These are phyloP conservation scores for Germaria angustata DNA, from an alignment of 2,888 invertebrate genomes.

Conservation along the genomic window DNA sequence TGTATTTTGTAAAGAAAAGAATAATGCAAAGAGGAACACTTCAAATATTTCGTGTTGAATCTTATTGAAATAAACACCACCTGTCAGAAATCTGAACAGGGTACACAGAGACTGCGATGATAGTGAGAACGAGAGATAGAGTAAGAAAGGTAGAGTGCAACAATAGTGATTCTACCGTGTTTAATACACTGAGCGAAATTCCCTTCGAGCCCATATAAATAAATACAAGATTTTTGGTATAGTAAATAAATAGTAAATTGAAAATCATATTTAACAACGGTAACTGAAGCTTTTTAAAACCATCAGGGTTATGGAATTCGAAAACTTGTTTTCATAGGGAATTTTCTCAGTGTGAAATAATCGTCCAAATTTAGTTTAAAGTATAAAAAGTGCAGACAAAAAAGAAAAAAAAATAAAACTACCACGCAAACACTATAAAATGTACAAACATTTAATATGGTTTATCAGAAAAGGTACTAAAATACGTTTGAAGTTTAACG, in stretches of 20 bases:
- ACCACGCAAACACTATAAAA: conserved; percentile 19
- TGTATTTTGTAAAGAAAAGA: conserved; percentile 52
- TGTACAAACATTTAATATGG: conserved; percentile 23
- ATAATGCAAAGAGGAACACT: conserved; percentile 70
- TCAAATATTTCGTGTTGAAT: conserved; percentile 58
- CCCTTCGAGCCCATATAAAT: no score
- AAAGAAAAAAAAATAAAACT: conserved; percentile 33
- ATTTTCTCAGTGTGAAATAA: conserved; percentile 20
- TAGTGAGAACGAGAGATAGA: conserved; percentile 60
- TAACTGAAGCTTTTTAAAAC: no score
- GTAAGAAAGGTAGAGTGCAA: not conserved
- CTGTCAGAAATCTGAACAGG: conserved; percentile 74
- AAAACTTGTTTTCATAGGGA: not conserved
- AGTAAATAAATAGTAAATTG: no score
- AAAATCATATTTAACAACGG: no score
- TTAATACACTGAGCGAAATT: conserved; percentile 9
- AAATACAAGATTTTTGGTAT: no score
- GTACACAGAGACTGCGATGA: conserved; percentile 67
- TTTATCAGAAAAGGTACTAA: conserved; percentile 44
- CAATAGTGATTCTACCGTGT: not conserved
- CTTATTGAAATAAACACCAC: conserved; percentile 72
- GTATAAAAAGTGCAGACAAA: conserved; percentile 25
- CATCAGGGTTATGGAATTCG: no score
- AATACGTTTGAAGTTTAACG: conserved; percentile 27
- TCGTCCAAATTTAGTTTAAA: conserved; percentile 10